Base-by-base conservation (phyloP, 2,797 vertebrate species). In the Galagoides demidoff region DNA sequence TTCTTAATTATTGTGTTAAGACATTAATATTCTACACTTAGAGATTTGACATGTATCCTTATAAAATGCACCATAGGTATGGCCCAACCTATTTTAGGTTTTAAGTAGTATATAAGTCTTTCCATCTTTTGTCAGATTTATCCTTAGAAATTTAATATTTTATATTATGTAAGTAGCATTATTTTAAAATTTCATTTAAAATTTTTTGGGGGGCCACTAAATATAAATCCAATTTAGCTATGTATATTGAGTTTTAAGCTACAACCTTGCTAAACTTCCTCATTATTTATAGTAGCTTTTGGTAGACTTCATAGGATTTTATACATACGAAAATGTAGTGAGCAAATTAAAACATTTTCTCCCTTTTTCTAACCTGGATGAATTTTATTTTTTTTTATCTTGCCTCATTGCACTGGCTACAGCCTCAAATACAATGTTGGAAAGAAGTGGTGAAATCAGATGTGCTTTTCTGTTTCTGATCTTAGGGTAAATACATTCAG, bases 351-450 rank as follows among this genome's bases (percentile, higher is more conserved):
- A 4, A 23, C 22, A 71, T 61, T 73, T 90, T 64, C 20, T 25
- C 59, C 7, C 31, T 52, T 92, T 23, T 1, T 57, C 57, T 77
- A 84, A 19, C 11, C 7, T 73, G 29, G 1, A 39, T 70, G 7
- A 37, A 78, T 83, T 88, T 74, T 64, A n/a, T 90, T 81, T 94
- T 94, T 94, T 1, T 29, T n/a, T 34, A 22, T 83, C 31, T 12
- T 52, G 9, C 22, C 10, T 39, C 52, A 68, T 5, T 68, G 5
- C 17, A 73, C 3, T 45, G 19, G 17, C 13, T 37, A 63, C 1
- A 70, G 52, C 0, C 7, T 61, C 1, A 1, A 59, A 5, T 39
- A 13, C 34, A 45, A 78, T 66, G 31, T 66, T 83, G 12, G 68
- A 23, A 86, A 68, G 4, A 34, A 49, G 27, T 1, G 2, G 12